Evolutionary conservation across 2,113 vertebrate genomes (phyloP).

Genomic region (Ardeotis arabs): DNA sequence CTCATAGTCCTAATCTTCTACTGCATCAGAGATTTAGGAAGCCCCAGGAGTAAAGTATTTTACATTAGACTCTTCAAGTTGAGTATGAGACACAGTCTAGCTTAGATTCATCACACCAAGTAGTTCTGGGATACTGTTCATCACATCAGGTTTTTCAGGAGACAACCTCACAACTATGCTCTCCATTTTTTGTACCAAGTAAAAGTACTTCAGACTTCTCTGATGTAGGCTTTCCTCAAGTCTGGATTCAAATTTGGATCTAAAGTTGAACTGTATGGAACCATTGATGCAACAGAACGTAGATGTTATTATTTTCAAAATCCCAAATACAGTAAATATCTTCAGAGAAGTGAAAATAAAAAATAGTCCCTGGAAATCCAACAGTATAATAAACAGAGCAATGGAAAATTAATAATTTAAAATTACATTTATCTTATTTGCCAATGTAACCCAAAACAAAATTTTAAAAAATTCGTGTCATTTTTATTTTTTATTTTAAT

Average conservation of each 20-base stretch:
- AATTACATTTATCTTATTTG: not conserved
- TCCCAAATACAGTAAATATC: not conserved
- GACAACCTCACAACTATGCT: not conserved
- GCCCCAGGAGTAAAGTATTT: not conserved
- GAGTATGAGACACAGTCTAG: not conserved
- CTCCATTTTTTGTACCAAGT: not conserved
- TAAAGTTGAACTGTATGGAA: not conserved
- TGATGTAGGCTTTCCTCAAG: not conserved
- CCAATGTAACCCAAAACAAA: not conserved
- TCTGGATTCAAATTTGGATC: not conserved
- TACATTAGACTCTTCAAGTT: not conserved
- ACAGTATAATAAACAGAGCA: not conserved
- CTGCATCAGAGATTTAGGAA: not conserved
- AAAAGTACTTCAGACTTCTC: not conserved
- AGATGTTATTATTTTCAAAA: not conserved
- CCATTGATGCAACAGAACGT: not conserved
- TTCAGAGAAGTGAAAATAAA: not conserved
- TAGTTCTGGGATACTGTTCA: not conserved
- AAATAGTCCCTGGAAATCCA: not conserved
- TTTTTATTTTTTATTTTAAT: not conserved
- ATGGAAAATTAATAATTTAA: not conserved
- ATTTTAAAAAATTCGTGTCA: rapidly evolving
- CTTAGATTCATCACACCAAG: not conserved
- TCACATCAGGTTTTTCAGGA: not conserved
- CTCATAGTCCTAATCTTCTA: not conserved